Evolutionary conservation across 2,888 invertebrate species (phyloP).

Genomic region (Lithophane socia): DNA sequence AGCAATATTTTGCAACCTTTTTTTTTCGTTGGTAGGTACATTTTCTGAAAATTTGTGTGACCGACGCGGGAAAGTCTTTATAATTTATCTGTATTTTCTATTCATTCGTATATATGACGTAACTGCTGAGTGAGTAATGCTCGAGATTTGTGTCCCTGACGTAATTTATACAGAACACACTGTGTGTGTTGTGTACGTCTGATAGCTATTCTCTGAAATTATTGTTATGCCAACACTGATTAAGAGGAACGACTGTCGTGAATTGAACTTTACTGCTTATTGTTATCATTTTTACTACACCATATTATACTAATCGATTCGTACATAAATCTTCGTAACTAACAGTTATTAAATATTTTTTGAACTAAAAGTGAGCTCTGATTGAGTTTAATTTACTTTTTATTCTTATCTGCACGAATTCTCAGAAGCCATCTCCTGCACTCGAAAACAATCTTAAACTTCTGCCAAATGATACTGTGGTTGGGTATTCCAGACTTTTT

Average conservation of each 20-base stretch:
- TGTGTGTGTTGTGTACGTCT: conserved; percentile 53
- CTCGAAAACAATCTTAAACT: conserved; percentile 43
- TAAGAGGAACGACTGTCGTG: conserved; percentile 64
- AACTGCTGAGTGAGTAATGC: conserved; percentile 63
- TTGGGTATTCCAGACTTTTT: conserved; percentile 39
- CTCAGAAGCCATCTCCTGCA: conserved; percentile 35
- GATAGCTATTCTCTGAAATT: conserved; percentile 69
- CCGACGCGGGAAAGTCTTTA: conserved; percentile 32
- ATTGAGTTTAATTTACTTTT: conserved; percentile 22
- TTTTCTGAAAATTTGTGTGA: conserved; percentile 18
- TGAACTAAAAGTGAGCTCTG: background rate
- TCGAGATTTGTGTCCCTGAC: conserved; percentile 65
- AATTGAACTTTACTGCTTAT: conserved; percentile 65
- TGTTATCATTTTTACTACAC: conserved; percentile 59
- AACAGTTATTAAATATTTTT: background rate
- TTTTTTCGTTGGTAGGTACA: background rate
- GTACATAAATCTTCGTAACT: conserved; percentile 4
- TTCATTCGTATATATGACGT: conserved; percentile 57
- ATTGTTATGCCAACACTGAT: conserved; percentile 69
- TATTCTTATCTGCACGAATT: conserved; percentile 46
- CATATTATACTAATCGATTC: conserved; percentile 43
- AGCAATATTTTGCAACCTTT: conserved; percentile 7
- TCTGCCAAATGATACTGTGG: conserved; percentile 48
- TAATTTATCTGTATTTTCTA: conserved; percentile 63
- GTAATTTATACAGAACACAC: conserved; percentile 62